phyloP scores from a whole-genome alignment of 1,140 invertebrate genomes.

The Orchesella cincta region DNA sequence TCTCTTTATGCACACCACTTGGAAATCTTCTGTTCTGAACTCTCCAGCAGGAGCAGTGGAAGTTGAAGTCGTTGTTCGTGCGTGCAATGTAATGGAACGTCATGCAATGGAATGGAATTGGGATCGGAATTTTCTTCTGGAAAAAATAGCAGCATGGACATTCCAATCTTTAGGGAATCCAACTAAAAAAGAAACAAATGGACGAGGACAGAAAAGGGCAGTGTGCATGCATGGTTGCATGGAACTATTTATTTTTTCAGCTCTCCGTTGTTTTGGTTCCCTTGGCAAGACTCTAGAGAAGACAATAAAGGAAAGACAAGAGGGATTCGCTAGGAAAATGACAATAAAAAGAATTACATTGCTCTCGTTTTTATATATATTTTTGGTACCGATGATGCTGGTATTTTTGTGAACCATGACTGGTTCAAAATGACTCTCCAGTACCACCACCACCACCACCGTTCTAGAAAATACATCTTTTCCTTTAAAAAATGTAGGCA shows the following conservation, averaged over 20 bases:
- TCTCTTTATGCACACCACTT: too few species aligned
- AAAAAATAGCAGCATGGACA: background rate
- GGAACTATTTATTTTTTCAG: background rate
- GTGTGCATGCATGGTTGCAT: too few species aligned
- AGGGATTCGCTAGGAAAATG: background rate
- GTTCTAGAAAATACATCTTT: too few species aligned
- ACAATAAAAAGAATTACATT: conserved; percentile 19
- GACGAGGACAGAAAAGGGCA: background rate
- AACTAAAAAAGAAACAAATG: background rate
- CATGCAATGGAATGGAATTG: background rate
- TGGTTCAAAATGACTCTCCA: too few species aligned
- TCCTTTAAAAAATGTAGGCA: too few species aligned
- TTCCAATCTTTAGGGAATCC: background rate
- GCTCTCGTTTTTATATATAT: too few species aligned
- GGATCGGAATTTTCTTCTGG: background rate
- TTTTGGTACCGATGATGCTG: too few species aligned
- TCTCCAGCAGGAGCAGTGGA: background rate
- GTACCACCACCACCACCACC: too few species aligned
- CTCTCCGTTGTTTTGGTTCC: background rate
- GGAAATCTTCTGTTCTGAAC: too few species aligned
- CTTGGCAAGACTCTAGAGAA: background rate
- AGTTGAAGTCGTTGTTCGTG: background rate
- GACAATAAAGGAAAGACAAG: background rate
- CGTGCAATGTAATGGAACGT: background rate
- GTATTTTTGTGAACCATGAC: too few species aligned